phyloP scores from a whole-genome alignment of 2,113 vertebrate species.

The Scomber japonicus region DNA sequence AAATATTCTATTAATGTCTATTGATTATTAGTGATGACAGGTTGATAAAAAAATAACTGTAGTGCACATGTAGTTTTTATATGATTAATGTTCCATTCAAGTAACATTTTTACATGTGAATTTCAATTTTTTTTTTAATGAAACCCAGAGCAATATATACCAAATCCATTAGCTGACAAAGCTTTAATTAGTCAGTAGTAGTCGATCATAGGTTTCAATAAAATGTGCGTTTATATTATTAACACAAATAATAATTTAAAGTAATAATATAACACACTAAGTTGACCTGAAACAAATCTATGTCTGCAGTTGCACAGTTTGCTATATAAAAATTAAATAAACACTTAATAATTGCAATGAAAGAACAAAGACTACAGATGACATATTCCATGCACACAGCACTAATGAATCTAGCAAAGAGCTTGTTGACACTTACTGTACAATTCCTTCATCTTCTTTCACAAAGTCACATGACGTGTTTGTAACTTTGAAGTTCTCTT shows the following conservation, averaged over 20 bases:
- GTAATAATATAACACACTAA: too few relatives aligned
- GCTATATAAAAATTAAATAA: neutral
- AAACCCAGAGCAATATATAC: too few relatives aligned
- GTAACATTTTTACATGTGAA: neutral
- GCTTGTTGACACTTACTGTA: constrained; percentile 42
- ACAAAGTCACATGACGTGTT: constrained; percentile 6
- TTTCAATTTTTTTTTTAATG: neutral
- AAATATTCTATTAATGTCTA: too few relatives aligned
- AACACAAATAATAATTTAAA: neutral
- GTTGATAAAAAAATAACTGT: too few relatives aligned
- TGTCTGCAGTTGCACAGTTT: neutral
- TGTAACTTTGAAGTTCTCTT: constrained; percentile 2
- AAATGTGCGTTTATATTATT: neutral
- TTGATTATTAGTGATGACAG: too few relatives aligned
- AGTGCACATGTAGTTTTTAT: too few relatives aligned
- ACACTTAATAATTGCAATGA: neutral
- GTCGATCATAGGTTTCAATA: neutral
- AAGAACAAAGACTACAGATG: neutral
- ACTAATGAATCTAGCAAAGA: constrained; percentile 3
- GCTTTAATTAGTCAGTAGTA: neutral
- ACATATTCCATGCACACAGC: neutral
- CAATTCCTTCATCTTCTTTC: constrained; percentile 36
- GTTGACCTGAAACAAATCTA: neutral
- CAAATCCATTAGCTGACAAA: too few relatives aligned
- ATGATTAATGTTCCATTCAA: too few relatives aligned